phyloP scores from a whole-genome alignment of 2,888 invertebrate genomes.

The Plagiodera versicolora region DNA sequence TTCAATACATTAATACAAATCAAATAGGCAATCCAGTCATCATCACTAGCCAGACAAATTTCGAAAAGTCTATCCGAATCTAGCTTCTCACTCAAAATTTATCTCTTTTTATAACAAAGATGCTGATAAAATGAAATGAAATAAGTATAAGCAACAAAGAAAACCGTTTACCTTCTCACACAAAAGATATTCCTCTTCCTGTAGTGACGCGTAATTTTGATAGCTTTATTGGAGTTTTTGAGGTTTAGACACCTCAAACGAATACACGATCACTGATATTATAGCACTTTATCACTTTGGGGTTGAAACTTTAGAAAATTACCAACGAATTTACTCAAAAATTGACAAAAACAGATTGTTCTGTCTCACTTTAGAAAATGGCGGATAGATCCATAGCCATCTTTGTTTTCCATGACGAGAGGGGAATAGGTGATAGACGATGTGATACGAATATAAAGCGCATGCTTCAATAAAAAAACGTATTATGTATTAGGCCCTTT shows the following conservation, averaged over 20 bases:
- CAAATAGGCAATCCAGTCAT: background rate
- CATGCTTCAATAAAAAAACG: too few species aligned
- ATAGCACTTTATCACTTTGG: constrained; percentile 11
- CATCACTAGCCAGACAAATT: background rate
- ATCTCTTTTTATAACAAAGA: constrained; percentile 57
- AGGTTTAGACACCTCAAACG: constrained; percentile 20
- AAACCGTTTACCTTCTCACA: constrained; percentile 54
- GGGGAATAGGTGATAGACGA: background rate
- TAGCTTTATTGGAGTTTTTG: constrained; percentile 29
- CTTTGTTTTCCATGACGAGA: constrained; percentile 50
- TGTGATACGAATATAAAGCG: too few species aligned
- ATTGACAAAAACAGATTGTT: constrained; percentile 51
- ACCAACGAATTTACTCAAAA: constrained; percentile 40
- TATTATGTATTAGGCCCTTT: background rate
- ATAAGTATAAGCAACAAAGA: constrained; percentile 56
- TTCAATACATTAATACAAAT: too few species aligned
- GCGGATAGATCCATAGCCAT: constrained; percentile 56
- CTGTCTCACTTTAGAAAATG: constrained; percentile 58
- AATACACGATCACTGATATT: constrained; percentile 10
- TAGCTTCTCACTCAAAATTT: constrained; percentile 51
- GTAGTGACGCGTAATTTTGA: constrained; percentile 42
- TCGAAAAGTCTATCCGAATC: constrained; percentile 23
- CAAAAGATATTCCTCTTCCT: constrained; percentile 29
- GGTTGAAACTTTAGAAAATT: constrained; percentile 27
- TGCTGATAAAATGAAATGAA: constrained; percentile 56